Base-by-base conservation (phyloP, 2,888 invertebrate species). In the Argyresthia albistria region DNA sequence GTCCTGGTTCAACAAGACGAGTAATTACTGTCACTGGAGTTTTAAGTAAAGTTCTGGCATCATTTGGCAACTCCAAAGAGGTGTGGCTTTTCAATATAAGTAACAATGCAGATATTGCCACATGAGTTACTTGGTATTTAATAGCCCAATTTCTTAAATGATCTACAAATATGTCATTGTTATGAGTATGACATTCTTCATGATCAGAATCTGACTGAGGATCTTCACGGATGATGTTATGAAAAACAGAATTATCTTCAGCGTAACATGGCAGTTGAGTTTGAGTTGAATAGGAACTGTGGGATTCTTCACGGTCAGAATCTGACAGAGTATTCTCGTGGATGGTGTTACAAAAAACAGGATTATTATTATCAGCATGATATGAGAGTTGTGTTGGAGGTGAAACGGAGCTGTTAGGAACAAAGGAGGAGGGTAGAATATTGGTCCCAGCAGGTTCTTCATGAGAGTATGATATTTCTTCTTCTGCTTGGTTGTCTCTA, bases 81-180 rank as follows among this genome's bases (percentile, higher is more conserved):
- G 14, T 37, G 10, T 15, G 12, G 45, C 10, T 46, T 53, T n/a
- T 36, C 16, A 49, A 50, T 46, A 50, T 49, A 14, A 10, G 14
- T 15, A 49, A 35, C 48, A 48, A 43, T 43, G 53, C 53, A 48
- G 48, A 46, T 39, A 16, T 50, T 39, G 53, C 53, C 1, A 50
- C 50, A 53, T 53, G 53, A 50, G 53, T 53, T n/a, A 53, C 53
- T 53, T 50, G 53, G 50, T 53, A 53, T 50, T 53, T 53, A 25
- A 53, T 46, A 53, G 48, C 53, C 53, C 48, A 53, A 48, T 48
- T 35, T 51, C 54, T 43, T 54, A 36, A 51, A 15, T 25, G 7
- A 36, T 35, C 46, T 14, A 46, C 35, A 36, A 51, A 35, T 14
- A 14, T 45, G 6, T 45, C 45, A 14, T 45, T 45, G 15, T 14